Evolutionary conservation across 2,113 vertebrate species (phyloP).

Genomic region (Strix aluco): DNA sequence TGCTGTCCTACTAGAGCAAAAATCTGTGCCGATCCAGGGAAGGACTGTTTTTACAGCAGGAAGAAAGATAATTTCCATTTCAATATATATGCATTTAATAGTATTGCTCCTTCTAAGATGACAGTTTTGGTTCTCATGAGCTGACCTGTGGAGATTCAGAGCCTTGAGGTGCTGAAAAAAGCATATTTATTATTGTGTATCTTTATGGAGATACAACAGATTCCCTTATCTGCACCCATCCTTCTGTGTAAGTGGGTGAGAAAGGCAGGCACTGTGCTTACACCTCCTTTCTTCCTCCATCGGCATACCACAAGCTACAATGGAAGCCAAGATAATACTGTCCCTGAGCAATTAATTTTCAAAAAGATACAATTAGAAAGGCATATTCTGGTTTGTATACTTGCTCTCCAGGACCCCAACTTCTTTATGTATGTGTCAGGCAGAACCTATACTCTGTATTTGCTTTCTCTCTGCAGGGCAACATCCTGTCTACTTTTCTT

Average conservation of each 20-base stretch:
- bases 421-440: neutral
- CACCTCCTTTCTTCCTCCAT: neutral
- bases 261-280: neutral
- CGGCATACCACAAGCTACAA: neutral
- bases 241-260: neutral
- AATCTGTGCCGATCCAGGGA: neutral
- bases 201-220: neutral
- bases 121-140: neutral
- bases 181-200: neutral
- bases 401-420: neutral
- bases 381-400: neutral
- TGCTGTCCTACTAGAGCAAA: neutral
- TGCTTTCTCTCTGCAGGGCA: slow-evolving; percentile 15
- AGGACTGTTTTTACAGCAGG: neutral
- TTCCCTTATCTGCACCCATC: neutral
- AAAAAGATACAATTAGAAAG: neutral
- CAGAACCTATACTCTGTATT: neutral
- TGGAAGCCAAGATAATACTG: neutral
- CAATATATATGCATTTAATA: neutral
- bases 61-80: neutral
- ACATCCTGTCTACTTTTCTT: neutral
- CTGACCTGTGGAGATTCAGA: neutral
- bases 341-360: neutral
- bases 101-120: neutral
- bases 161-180: neutral